Evolutionary conservation across 2,797 vertebrate species (phyloP), one percentile per base, ranked within the genome.

Genomic region (Danio kyathit): DNA sequence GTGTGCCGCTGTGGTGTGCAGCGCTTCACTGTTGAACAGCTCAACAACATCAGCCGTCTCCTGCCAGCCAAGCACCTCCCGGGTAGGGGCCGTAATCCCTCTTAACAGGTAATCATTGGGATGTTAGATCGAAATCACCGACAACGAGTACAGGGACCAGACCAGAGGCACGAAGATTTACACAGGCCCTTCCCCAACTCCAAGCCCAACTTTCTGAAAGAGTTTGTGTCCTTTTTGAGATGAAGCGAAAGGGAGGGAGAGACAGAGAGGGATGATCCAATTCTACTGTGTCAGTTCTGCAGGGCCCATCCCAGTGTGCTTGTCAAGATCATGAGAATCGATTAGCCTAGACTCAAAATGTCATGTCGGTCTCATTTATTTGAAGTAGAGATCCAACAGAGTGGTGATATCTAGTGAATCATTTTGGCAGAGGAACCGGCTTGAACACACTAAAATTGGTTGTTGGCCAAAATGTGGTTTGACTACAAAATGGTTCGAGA

Each of bases 21-120:
- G 56, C 41, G 70, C 48, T 40, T 54, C 4, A 41, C 76, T 63
- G 79, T 83, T 73, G 44, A 74, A 84, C 70, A 70, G 80, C 74
- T 82, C 69, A 52, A 60, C 80, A 88, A 83, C 70, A 61, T 82
- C 57, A 79, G 80, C 78, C n/a, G 7, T 11, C 29, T 38, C 66
- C 52, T 59, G 64, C 59, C 74, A 80, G 52, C 56, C 19, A 56
- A 82, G 70, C 38, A 80, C 79, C 72, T 81, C 63, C 65, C 41
- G 44, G 49, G 71, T 75, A 56, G 54, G 14, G 17, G 76, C 82
- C 73, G 70, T 74, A 83, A 87, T 85, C 87, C 73, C 76, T 82
- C 74, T 82, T 82, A 88, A 81, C 76, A 84, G 80, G 75, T 86
- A 86, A 88, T 88, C 86, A 79, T 41, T 80, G 72, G 69, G 76